Base-by-base conservation (phyloP, 2,113 vertebrate species). In the Blennius ocellaris region DNA sequence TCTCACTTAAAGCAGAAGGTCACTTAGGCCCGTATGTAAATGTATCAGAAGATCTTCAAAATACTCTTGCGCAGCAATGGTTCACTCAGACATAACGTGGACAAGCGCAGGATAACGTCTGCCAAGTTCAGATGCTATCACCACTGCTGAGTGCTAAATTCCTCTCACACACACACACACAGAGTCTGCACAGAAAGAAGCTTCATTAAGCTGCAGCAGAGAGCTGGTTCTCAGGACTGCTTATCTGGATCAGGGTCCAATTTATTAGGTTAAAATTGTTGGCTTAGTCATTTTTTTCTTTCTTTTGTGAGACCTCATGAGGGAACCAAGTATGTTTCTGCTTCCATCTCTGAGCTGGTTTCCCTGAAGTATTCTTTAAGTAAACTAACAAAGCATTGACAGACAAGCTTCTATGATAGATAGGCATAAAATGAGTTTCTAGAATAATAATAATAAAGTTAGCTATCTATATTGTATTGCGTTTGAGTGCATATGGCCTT, bases 91-190 rank as follows among this genome's bases (percentile, higher is more conserved):
- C 55, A 60, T 45, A 17, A 37, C 64, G 10, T 38, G 12, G 11
- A 55, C 12, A 39, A 39, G 37, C 15, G 47, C 6, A 14, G 16
- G 37, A 63, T n/a, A 30, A 52, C 38, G 15, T 44, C 63, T 41
- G 64, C 83, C 80, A 84, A 81, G 61, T 38, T 36, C 10, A 80
- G 84, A 88, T 90, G 44, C 15, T 84, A 87, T 87, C 86, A 55
- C 3, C 45, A 16, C 50, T 69, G 55, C 72, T 59, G 77, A 78
- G 80, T 70, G 48, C 61, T 60, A 55, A 41, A 68, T 65, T 87
- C 53, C 39, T 68, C 65, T 37, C 43, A 48, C 51, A 52, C n/a
- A 47, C 55, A 72, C 21, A 30, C 61, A 73, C 68, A 62, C 71
- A n/a, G n/a, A 56, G 37, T 17, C 30, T 11, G 14, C 38, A 64